A percentile compares a stretch with the other conserved stretches of the same genome.
phyloP scores from a whole-genome alignment of 2,797 vertebrate species.

The Lacerta bilineata region DNA sequence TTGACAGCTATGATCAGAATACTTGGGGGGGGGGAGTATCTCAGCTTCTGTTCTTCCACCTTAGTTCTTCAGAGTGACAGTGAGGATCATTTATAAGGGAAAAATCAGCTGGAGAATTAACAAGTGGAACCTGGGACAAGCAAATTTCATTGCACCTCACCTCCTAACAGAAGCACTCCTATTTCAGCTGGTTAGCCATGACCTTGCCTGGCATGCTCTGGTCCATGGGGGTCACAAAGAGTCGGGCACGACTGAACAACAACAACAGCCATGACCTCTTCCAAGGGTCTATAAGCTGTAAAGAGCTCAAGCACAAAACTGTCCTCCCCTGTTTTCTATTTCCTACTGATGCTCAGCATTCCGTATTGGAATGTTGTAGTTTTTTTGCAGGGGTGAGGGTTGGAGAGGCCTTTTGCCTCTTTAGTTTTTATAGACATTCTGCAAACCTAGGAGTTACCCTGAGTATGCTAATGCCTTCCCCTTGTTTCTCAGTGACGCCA shows the following conservation, averaged over 20 bases:
- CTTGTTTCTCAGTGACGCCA: background rate
- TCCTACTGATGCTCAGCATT: background rate
- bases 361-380: background rate
- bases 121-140: too few relatives aligned
- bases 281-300: background rate
- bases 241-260: too few relatives aligned
- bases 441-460: background rate
- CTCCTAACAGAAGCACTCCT: background rate
- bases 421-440: background rate
- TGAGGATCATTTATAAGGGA: background rate
- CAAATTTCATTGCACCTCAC: background rate
- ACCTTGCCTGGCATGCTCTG: background rate
- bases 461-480: background rate
- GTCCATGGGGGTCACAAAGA: too few relatives aligned
- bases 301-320: background rate
- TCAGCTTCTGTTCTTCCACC: background rate
- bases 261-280: background rate
- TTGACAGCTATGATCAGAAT: too few relatives aligned
- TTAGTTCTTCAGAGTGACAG: background rate
- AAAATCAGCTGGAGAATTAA: background rate
- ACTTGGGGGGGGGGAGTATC: background rate
- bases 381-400: too few relatives aligned
- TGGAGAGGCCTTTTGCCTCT: too few relatives aligned
- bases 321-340: background rate
- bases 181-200: background rate